phyloP scores from a whole-genome alignment of 2,888 invertebrate species.

The Hecatera dysodea region DNA sequence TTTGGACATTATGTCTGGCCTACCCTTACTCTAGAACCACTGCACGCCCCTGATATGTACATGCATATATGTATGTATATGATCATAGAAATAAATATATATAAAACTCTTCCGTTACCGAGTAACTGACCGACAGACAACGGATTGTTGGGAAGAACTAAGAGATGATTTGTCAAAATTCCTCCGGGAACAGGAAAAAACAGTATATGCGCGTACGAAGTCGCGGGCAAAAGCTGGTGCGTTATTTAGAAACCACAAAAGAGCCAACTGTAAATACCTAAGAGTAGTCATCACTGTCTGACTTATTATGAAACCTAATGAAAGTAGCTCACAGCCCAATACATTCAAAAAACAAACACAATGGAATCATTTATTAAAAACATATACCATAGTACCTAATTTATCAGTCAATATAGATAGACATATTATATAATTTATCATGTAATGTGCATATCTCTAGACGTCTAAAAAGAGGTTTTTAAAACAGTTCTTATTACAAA shows the following conservation, averaged over 20 bases:
- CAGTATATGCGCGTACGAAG: too few species aligned
- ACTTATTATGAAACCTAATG: slow-evolving; percentile 13
- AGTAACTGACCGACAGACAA: too few species aligned
- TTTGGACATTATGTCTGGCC: too few species aligned
- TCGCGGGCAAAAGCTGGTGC: too few species aligned
- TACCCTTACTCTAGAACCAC: too few species aligned
- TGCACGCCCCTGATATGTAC: too few species aligned
- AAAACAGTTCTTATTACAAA: slow-evolving; percentile 56
- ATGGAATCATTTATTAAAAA: slow-evolving; percentile 8
- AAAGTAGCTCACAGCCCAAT: slow-evolving; percentile 23
- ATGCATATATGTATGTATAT: too few species aligned
- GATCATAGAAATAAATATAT: too few species aligned
- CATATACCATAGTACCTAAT: not conserved
- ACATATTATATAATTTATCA: slow-evolving; percentile 51
- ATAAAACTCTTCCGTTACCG: too few species aligned
- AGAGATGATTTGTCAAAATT: too few species aligned
- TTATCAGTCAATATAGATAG: not conserved
- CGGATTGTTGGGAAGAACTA: too few species aligned
- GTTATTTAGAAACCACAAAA: slow-evolving; percentile 3
- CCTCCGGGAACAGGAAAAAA: too few species aligned
- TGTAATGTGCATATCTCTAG: slow-evolving; percentile 22
- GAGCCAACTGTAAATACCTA: not conserved
- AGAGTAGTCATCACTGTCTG: not conserved
- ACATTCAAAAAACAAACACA: slow-evolving; percentile 18
- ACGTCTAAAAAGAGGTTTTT: slow-evolving; percentile 29